Evolutionary conservation across 2,888 invertebrate species (phyloP).

Genomic region (Thymelicus lineola): DNA sequence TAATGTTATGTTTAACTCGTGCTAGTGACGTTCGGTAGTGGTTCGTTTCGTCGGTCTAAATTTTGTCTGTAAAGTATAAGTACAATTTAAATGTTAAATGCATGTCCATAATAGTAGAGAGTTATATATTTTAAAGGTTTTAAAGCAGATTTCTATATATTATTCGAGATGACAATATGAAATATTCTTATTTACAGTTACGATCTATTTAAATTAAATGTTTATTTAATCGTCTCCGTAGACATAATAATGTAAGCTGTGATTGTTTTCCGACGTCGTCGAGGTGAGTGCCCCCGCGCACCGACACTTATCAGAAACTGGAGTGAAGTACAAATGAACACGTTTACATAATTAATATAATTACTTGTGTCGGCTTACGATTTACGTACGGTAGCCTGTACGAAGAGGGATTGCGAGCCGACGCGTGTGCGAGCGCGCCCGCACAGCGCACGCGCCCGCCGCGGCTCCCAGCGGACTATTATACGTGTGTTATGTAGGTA

Average conservation of each 20-base stretch:
- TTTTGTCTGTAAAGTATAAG: slow-evolving; percentile 73
- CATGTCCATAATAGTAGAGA: slow-evolving; percentile 78
- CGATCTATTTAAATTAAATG: slow-evolving; percentile 56
- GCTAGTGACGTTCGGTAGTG: slow-evolving; percentile 62
- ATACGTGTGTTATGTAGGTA: slow-evolving; percentile 80
- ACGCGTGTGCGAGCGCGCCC: slow-evolving; percentile 34
- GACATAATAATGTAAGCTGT: slow-evolving; percentile 62
- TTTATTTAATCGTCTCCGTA: slow-evolving; percentile 58
- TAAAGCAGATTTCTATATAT: slow-evolving; percentile 81
- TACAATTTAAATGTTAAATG: slow-evolving; percentile 75
- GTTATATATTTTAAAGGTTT: slow-evolving; percentile 76
- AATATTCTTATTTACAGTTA: slow-evolving; percentile 81
- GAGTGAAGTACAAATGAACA: slow-evolving; percentile 76
- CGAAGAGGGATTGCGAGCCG: slow-evolving; percentile 74
- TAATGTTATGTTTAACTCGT: slow-evolving; percentile 58
- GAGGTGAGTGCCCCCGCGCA: slow-evolving; percentile 52
- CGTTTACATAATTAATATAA: slow-evolving; percentile 52
- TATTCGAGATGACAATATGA: slow-evolving; percentile 79
- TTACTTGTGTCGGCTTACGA: slow-evolving; percentile 73
- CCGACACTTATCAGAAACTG: slow-evolving; percentile 42
- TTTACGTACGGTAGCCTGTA: slow-evolving; percentile 67
- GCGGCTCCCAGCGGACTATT: slow-evolving; percentile 47
- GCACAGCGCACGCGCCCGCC: too few relatives aligned
- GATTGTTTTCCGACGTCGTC: slow-evolving; percentile 69
- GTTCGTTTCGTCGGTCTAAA: slow-evolving; percentile 75